Base-by-base conservation (phyloP, 1,140 invertebrate species). In the Apis cerana region DNA sequence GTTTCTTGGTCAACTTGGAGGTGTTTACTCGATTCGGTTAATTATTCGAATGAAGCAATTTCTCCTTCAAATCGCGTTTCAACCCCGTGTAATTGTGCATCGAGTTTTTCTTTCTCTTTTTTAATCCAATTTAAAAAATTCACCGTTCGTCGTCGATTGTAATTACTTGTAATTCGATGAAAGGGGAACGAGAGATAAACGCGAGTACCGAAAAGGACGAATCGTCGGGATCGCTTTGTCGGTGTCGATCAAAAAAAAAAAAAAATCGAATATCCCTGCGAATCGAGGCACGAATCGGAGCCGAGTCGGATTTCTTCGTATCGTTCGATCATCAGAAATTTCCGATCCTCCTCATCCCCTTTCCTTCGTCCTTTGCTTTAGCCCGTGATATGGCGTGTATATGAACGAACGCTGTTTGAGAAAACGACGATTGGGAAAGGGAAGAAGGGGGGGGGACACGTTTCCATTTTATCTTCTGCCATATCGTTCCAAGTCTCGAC, bases 401-500 rank as follows among this genome's bases (percentile, higher is more conserved):
- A 61, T 19, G 54, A 27, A 27, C 33, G 56, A n/a, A 17, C 13
- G 13, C 10, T 72, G 48, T 78, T 85, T 77, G 68, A 75, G 71
- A 48, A 84, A 80, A 75, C 65, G 84, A 27, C 19, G 59, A 70
- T 80, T 52, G 21, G 27, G 59, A 70, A 62, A 13, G 33, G 33
- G 33, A 2, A 33, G 33, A 3, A 3, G 33, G 33, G 33, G 33
- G 15, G 48, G 13, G 10, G 23, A 13, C 12, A 27, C 23, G 23
- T 62, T 62, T 27, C 61, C 61, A 62, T 62, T 62, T 62, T 62
- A 62, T 62, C 23, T 62, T 62, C n/a, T 7, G 23, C 23, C 61
- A 27, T 62, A 62, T 27, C 61, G 61, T 62, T 62, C 23, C 23
- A 62, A 43, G 61, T 76, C 67, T 1, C 23, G 3, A 19, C 33